Evolutionary conservation across 2,797 vertebrate species (phyloP).

Genomic region (Coregonus sp.): DNA sequence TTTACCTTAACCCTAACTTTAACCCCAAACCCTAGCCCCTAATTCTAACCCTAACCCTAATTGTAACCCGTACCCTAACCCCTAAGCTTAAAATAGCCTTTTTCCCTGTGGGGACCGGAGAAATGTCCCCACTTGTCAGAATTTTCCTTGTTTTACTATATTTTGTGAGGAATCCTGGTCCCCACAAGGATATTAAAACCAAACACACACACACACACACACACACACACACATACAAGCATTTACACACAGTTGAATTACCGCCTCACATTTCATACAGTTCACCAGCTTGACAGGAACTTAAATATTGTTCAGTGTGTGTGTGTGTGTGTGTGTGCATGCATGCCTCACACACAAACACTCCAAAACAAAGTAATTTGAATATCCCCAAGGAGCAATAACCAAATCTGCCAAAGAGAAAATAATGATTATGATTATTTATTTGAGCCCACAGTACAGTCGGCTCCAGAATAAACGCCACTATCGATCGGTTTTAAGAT

Average conservation of each 20-base stretch:
- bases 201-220: slow-evolving; percentile 17
- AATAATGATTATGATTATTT: slow-evolving; percentile 82
- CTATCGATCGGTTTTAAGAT: slow-evolving; percentile 78
- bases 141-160: too few species aligned
- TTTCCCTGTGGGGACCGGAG: too few species aligned
- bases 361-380: slow-evolving; percentile 50
- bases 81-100: too few species aligned
- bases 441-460: slow-evolving; percentile 74
- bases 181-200: too few species aligned
- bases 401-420: slow-evolving; percentile 78
- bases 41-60: too few species aligned
- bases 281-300: neutral
- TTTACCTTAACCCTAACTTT: too few species aligned
- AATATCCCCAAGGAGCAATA: slow-evolving; percentile 78
- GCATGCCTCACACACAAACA: too few species aligned
- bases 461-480: slow-evolving; percentile 71
- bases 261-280: neutral
- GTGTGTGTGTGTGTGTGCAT: too few species aligned
- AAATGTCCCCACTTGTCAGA: too few species aligned
- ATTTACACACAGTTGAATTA: slow-evolving; percentile 30
- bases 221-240: slow-evolving; percentile 27
- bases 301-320: neutral
- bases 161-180: too few species aligned
- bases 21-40: too few species aligned
- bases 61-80: too few species aligned